phyloP scores from a whole-genome alignment of 1,140 invertebrate species.

The Berghia stephanieae region DNA sequence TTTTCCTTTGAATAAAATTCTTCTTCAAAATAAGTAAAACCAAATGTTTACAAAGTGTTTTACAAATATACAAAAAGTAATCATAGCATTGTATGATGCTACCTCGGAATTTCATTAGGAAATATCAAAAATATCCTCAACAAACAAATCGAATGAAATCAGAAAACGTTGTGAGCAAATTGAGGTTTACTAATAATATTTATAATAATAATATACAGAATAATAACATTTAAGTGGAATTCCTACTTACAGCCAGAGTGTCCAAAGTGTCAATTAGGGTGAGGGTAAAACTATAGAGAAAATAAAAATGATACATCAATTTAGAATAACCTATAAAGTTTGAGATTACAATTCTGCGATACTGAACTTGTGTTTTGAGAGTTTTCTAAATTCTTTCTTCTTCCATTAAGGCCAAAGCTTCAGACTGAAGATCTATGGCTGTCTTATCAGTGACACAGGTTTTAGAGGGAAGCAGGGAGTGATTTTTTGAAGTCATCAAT shows the following conservation, averaged over 20 bases:
- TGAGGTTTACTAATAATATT: too few species aligned
- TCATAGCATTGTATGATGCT: too few species aligned
- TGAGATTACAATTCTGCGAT: too few species aligned
- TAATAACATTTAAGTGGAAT: background rate
- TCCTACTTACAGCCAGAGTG: conserved; percentile 80
- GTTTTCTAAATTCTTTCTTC: background rate
- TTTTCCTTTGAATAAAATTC: too few species aligned
- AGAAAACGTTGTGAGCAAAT: background rate
- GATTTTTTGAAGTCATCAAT: too few species aligned
- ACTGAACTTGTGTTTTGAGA: background rate
- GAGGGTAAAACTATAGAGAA: conserved; percentile 88
- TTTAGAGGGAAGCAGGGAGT: background rate
- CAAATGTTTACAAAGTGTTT: too few species aligned
- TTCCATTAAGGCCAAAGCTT: background rate
- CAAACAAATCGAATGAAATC: too few species aligned
- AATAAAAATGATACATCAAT: background rate
- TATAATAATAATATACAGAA: background rate
- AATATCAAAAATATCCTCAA: too few species aligned
- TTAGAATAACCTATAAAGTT: background rate
- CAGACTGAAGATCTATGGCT: background rate
- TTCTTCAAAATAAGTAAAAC: too few species aligned
- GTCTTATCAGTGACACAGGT: too few species aligned
- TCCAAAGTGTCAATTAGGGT: conserved; percentile 95
- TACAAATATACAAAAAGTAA: too few species aligned
- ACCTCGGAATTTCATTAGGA: too few species aligned